Conservation (phyloP, 2,113 vertebrate genomes). For the Datnioides undecimradiatus region DNA sequence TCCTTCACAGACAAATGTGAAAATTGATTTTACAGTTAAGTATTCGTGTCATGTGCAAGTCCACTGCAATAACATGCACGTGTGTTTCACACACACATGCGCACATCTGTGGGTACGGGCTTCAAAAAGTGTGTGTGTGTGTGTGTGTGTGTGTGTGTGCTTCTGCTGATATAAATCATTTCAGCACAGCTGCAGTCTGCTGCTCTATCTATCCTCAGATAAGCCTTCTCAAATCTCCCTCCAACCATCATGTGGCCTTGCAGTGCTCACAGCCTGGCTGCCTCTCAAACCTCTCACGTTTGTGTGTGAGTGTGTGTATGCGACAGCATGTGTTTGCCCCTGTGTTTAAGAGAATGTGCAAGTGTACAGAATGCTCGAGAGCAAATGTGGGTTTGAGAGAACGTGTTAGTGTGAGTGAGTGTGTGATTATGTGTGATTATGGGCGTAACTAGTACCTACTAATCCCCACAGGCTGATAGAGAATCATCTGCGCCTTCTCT, state of each 20-base stretch:
- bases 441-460: conserved; percentile 48
- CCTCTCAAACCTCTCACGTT: conserved; percentile 70
- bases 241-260: conserved; percentile 79
- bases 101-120: conserved; percentile 47
- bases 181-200: conserved; percentile 82
- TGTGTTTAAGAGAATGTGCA: conserved; percentile 63
- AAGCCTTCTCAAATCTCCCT: conserved; percentile 87
- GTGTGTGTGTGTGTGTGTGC: conserved; percentile 64
- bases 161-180: conserved; percentile 84
- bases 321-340: conserved; percentile 61
- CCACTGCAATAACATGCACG: conserved; percentile 55
- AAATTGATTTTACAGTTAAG: conserved; percentile 68
- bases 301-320: conserved; percentile 44
- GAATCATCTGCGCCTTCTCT: conserved; percentile 24
- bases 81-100: conserved; percentile 58
- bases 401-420: conserved; percentile 62
- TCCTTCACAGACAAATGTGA: conserved; percentile 65
- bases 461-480: conserved; percentile 43
- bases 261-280: conserved; percentile 66
- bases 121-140: conserved; percentile 57
- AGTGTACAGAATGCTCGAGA: conserved; percentile 39
- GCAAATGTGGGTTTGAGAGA: conserved; percentile 59
- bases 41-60: conserved; percentile 61
- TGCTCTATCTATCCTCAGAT: conserved; percentile 82
- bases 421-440: conserved; percentile 73